Percentiles rank a stretch among this genome's conserved stretches.
Evolutionary conservation across 2,888 invertebrate genomes (phyloP).

Genomic region (Ectemnius lituratus): DNA sequence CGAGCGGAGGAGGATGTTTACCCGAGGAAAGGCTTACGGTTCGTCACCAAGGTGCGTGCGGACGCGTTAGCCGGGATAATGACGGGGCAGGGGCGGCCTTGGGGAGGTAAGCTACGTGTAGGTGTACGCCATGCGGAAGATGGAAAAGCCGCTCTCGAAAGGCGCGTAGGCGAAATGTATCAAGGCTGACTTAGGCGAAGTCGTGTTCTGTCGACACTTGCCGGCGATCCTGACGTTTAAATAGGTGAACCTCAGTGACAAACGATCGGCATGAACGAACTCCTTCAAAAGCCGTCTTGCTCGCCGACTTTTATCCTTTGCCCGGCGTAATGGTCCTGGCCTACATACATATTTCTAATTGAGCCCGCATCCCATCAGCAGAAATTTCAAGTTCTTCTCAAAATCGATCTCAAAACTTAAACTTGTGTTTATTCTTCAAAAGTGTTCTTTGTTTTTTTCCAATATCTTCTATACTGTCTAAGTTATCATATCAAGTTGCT

Average conservation of each 20-base stretch:
- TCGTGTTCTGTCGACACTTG: conserved; percentile 58
- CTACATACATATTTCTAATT: conserved; percentile 9
- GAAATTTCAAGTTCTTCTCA: too few species aligned
- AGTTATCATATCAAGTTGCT: too few species aligned
- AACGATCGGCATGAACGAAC: conserved; percentile 59
- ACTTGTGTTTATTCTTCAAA: too few species aligned
- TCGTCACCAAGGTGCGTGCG: conserved; percentile 42
- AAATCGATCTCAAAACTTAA: too few species aligned
- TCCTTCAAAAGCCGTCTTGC: conserved; percentile 26
- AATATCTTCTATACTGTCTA: too few species aligned
- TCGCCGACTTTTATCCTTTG: conserved; percentile 27
- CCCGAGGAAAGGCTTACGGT: conserved; percentile 48
- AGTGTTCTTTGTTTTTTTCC: too few species aligned
- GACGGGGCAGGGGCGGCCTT: conserved; percentile 67
- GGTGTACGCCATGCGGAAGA: conserved; percentile 75
- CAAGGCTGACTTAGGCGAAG: conserved; percentile 65
- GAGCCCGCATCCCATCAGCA: too few species aligned
- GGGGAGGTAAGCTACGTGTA: conserved; percentile 66
- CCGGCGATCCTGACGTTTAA: conserved; percentile 61
- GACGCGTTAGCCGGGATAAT: conserved; percentile 44
- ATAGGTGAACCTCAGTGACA: conserved; percentile 59
- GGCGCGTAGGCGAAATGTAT: conserved; percentile 73
- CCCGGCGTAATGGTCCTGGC: conserved; percentile 11
- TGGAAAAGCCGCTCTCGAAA: conserved; percentile 71
- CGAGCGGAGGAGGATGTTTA: conserved; percentile 69